Evolutionary conservation across 2,888 invertebrate genomes (phyloP).

Genomic region (Meiosimyza decipiens): DNA sequence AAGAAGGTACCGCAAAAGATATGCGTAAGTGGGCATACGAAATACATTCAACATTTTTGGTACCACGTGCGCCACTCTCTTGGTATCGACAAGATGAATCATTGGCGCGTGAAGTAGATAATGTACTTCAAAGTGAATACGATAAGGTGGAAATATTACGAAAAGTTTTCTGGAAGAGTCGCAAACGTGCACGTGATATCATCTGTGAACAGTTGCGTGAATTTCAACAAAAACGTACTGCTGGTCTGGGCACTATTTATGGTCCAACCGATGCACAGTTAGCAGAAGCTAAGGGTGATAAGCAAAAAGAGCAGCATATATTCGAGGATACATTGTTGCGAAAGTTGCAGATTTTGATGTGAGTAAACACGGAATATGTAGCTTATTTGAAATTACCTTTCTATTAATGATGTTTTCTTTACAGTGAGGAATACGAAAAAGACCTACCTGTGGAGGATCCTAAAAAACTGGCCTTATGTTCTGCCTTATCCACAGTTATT

Average conservation of each 20-base stretch:
- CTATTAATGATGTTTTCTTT: conserved; percentile 29
- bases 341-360: conserved; percentile 77
- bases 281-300: conserved; percentile 83
- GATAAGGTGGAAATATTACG: conserved; percentile 92
- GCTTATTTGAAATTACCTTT: not conserved
- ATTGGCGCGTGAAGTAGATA: conserved; percentile 90
- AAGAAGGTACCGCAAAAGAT: conserved; percentile 85
- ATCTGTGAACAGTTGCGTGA: conserved; percentile 66
- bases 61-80: conserved; percentile 77
- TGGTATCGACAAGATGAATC: conserved; percentile 73
- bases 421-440: conserved; percentile 74
- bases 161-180: conserved; percentile 89
- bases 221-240: conserved; percentile 85
- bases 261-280: conserved; percentile 86
- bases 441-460: conserved; percentile 71
- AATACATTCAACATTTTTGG: conserved; percentile 95
- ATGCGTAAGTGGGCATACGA: conserved; percentile 99
- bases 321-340: conserved; percentile 80
- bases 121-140: conserved; percentile 82
- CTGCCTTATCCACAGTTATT: conserved; percentile 83
- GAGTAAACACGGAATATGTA: conserved; percentile 57
- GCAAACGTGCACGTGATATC: conserved; percentile 71
- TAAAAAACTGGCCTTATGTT: conserved; percentile 75
- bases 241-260: conserved; percentile 89
- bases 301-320: conserved; percentile 78